Evolutionary conservation across 2,113 vertebrate species (phyloP), one percentile per base, ranked within the genome.

Genomic region (Rhadina sibilatrix): DNA sequence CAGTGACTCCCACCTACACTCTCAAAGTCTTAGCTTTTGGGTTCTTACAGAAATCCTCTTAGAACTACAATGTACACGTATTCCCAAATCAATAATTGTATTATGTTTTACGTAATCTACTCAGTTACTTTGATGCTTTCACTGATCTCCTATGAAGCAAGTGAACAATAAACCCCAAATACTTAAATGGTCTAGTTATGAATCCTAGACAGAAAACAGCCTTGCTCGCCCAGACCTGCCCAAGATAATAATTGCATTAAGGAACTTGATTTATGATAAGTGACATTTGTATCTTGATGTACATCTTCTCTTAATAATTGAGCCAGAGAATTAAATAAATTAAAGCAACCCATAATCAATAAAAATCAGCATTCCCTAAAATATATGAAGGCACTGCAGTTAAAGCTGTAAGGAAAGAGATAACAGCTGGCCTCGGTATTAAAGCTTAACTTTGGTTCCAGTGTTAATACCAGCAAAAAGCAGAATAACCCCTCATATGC

Each of bases 381-480:
- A 59, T 2, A 7, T 40, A 63, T 2, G 2, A 75, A 91, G 75
- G 31, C 5, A 10, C 23, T 83, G 63, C 63, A 40, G 35, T 69
- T 61, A 70, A 83, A 95, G 59, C 68, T 64, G 30, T 44, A 52
- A 53, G 13, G 53, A 46, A 80, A 37, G 20, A 80, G 79, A 8
- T 47, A 94, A 76, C 72, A 65, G 80, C 87, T 87, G 83, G 54
- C 68, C 38, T 46, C 31, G 28, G 37, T 65, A 63, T 84, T 96
- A 87, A 84, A 82, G 59, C 71, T 93, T 66, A 90, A 46, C 40
- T 76, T 92, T 42, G 7, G n/a, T 87, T 94, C 47, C 38, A 59
- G 0, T 30, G 52, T 78, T 89, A 83, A 74, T 70, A 81, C 59
- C 66, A 89, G 35, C 28, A 83, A 86, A 91, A 83, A 61, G 64